Conservation (phyloP, 2,113 vertebrate species). For the Paracanthobrama guichenoti region DNA sequence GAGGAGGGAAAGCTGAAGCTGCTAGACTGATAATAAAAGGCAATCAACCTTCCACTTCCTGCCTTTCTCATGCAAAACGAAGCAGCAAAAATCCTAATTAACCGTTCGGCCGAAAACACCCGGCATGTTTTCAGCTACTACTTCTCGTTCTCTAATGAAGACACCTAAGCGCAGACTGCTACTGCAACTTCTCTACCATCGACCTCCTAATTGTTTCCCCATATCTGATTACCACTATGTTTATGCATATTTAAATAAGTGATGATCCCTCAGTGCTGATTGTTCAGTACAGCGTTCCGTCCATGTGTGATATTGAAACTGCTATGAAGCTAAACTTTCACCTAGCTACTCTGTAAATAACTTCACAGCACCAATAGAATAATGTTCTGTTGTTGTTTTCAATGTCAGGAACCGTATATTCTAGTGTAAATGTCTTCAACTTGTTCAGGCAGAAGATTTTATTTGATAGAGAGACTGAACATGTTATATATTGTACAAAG, state of each 20-base stretch:
- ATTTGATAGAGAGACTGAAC: background rate
- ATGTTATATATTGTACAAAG: background rate
- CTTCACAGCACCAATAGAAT: background rate
- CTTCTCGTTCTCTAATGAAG: constrained; percentile 66
- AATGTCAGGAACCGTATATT: background rate
- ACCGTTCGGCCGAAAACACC: constrained; percentile 64
- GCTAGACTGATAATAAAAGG: constrained; percentile 75
- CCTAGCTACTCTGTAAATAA: background rate
- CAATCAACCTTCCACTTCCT: constrained; percentile 77
- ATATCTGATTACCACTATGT: background rate
- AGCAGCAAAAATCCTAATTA: constrained; percentile 79
- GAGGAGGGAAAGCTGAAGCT: constrained; percentile 67
- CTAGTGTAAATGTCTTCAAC: background rate
- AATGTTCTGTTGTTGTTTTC: background rate
- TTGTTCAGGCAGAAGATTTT: background rate
- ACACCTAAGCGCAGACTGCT: constrained; percentile 48
- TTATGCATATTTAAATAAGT: constrained; percentile 2
- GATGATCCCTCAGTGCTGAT: background rate
- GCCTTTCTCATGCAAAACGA: constrained; percentile 67
- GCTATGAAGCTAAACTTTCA: background rate
- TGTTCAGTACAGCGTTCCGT: background rate
- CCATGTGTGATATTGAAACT: background rate
- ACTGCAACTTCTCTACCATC: background rate
- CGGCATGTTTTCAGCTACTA: constrained; percentile 26
- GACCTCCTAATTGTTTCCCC: constrained; percentile 22